A percentile compares a stretch with the other conserved stretches of the same genome.
Evolutionary conservation across 2,113 vertebrate species (phyloP).

Genomic region (Phalacrocorax pelagicus): DNA sequence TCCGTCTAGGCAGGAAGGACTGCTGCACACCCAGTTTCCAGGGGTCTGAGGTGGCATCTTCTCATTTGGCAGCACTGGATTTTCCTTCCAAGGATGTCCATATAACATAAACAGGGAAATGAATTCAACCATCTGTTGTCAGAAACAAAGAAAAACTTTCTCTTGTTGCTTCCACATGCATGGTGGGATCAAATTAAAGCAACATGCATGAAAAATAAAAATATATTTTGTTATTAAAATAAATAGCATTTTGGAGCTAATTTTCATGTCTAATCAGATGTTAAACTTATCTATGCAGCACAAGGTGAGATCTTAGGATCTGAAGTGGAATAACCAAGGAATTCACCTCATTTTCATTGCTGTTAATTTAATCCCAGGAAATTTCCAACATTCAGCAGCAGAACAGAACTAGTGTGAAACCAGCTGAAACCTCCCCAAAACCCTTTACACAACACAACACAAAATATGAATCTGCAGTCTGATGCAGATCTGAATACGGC

Average conservation of each 20-base stretch:
- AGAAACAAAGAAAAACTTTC: background rate
- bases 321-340: background rate
- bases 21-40: background rate
- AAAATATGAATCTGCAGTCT: background rate
- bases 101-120: background rate
- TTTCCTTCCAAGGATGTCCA: background rate
- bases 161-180: background rate
- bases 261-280: background rate
- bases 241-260: background rate
- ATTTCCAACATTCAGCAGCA: background rate
- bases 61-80: fast-evolving
- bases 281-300: background rate
- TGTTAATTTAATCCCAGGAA: background rate
- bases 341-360: background rate
- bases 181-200: background rate
- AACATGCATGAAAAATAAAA: background rate
- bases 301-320: background rate
- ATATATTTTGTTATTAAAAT: background rate
- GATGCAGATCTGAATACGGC: background rate
- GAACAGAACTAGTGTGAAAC: background rate
- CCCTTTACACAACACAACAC: background rate
- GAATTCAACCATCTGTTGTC: background rate
- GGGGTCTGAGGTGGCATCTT: background rate
- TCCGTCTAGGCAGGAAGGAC: background rate
- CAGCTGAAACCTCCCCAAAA: background rate